Evolutionary conservation across 2,888 invertebrate species (phyloP).

Genomic region (Noctua comes): DNA sequence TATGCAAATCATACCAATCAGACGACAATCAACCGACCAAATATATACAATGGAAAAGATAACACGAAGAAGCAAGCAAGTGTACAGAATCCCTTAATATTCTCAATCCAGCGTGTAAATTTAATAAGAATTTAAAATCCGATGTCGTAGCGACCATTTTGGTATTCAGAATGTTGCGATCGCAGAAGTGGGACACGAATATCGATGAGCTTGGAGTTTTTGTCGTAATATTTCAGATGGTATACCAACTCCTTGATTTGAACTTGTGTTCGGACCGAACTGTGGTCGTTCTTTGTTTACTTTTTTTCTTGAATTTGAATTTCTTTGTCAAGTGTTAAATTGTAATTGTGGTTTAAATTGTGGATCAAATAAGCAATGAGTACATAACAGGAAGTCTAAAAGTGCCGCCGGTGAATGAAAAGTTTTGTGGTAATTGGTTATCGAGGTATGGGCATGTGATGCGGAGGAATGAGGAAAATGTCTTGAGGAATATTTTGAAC

Average conservation of each 20-base stretch:
- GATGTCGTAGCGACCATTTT: constrained; percentile 61
- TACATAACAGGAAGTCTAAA: too few species aligned
- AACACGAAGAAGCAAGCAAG: neutral
- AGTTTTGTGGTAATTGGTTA: too few species aligned
- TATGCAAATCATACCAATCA: neutral
- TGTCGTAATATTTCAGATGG: constrained; percentile 41
- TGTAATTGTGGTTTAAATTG: too few species aligned
- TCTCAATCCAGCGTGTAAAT: constrained; percentile 54
- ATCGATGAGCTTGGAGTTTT: constrained; percentile 61
- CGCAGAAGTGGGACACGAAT: constrained; percentile 63
- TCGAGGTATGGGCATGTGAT: too few species aligned
- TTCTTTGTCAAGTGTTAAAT: neutral
- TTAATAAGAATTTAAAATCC: constrained; percentile 68
- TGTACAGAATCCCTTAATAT: constrained; percentile 17
- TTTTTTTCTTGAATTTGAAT: neutral
- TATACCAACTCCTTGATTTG: constrained; percentile 41
- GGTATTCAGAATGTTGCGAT: constrained; percentile 62
- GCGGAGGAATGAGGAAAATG: too few species aligned
- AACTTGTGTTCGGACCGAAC: constrained; percentile 8
- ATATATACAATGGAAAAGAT: neutral
- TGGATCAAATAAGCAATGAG: too few species aligned
- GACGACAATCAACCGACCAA: neutral
- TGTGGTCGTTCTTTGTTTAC: neutral
- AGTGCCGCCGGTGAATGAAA: too few species aligned
- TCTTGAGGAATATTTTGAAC: too few species aligned